These are phyloP conservation scores for Phlogophora meticulosa DNA, from an alignment of 2,888 invertebrate genomes.

Conservation along the genomic window DNA sequence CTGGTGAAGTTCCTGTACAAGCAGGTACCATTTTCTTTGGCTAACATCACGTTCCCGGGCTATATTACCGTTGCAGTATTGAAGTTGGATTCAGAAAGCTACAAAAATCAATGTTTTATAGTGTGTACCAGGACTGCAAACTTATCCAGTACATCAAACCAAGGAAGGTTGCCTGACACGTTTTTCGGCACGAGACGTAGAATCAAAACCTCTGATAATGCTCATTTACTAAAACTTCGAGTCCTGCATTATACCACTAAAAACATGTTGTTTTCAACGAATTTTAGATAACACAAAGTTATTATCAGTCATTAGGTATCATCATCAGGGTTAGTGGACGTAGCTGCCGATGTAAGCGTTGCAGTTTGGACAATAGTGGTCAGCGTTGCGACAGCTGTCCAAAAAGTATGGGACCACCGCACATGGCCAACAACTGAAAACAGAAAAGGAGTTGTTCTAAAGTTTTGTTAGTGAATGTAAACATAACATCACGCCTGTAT, in stretches of 20 bases:
- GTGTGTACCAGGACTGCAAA: not conserved
- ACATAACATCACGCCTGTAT: too few species aligned
- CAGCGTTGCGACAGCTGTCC: slow-evolving; percentile 88
- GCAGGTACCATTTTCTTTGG: not conserved
- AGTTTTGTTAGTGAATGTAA: too few species aligned
- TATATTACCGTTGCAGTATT: not conserved
- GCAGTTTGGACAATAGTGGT: slow-evolving; percentile 91
- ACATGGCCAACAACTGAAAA: slow-evolving; percentile 89
- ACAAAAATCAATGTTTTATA: not conserved
- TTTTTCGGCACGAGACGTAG: not conserved
- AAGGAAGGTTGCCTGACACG: not conserved
- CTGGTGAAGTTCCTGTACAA: too few species aligned
- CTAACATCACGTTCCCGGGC: not conserved
- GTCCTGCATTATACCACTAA: not conserved
- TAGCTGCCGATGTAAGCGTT: slow-evolving; percentile 89
- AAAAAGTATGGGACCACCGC: slow-evolving; percentile 91
- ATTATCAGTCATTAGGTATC: not conserved
- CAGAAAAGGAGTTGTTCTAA: not conserved
- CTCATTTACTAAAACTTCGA: not conserved
- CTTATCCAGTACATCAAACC: not conserved
- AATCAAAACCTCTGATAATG: not conserved
- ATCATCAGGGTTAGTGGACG: slow-evolving; percentile 32
- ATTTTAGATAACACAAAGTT: not conserved
- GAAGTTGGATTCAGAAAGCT: not conserved
- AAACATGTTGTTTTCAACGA: not conserved